phyloP scores from a whole-genome alignment of 2,888 invertebrate species.

The Galerucella calmariensis region DNA sequence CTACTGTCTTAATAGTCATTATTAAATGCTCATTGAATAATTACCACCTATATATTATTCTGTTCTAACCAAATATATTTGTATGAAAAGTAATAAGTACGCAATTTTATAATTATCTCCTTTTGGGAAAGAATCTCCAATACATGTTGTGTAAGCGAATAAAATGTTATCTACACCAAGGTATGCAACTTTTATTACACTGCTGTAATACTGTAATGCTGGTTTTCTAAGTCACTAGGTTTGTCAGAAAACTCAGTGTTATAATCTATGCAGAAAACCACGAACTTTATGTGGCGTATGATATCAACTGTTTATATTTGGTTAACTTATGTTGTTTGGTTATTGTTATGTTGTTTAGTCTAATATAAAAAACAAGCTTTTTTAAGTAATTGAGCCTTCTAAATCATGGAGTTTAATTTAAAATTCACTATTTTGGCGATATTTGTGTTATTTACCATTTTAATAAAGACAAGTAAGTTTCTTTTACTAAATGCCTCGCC shows the following conservation, averaged over 20 bases:
- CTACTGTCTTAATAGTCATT: too few relatives aligned
- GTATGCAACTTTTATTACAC: neutral
- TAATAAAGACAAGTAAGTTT: slow-evolving; percentile 39
- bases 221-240: neutral
- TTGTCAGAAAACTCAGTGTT: too few relatives aligned
- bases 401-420: slow-evolving; percentile 29
- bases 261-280: too few relatives aligned
- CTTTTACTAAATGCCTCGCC: slow-evolving; percentile 28
- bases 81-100: too few relatives aligned
- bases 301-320: neutral
- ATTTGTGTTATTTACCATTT: slow-evolving; percentile 33
- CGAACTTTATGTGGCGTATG: neutral
- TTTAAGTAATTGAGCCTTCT: neutral
- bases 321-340: too few relatives aligned
- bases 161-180: too few relatives aligned
- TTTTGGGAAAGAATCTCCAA: too few relatives aligned
- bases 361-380: neutral
- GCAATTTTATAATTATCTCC: too few relatives aligned
- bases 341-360: neutral
- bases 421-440: slow-evolving; percentile 38
- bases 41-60: too few relatives aligned
- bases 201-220: neutral
- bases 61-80: too few relatives aligned
- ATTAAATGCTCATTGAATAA: too few relatives aligned
- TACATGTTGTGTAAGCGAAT: too few relatives aligned